phyloP scores from a whole-genome alignment of 2,113 vertebrate species.

The Chionis minor region DNA sequence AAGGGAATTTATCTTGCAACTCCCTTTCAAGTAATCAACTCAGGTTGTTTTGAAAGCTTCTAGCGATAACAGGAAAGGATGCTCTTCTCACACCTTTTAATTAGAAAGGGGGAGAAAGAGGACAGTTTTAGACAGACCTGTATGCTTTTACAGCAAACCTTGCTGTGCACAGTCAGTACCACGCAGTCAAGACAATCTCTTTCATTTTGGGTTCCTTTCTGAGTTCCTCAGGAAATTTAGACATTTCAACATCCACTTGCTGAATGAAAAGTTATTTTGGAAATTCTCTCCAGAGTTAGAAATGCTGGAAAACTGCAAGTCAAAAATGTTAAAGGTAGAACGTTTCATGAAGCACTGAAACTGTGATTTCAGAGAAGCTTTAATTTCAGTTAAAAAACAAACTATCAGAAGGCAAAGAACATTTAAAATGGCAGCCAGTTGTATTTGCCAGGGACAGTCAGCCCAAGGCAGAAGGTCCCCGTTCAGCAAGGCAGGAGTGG shows the following conservation, averaged over 20 bases:
- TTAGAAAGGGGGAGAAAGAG: neutral
- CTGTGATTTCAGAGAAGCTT: neutral
- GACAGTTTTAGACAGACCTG: neutral
- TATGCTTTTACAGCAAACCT: neutral
- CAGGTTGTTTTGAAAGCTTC: neutral
- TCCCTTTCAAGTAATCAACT: neutral
- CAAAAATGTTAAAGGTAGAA: neutral
- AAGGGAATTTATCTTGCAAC: neutral
- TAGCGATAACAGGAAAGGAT: neutral
- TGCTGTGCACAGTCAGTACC: neutral
- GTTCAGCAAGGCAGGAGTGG: neutral
- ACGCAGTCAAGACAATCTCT: neutral
- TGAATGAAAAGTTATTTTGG: neutral
- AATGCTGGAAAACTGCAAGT: neutral
- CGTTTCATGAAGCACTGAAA: neutral
- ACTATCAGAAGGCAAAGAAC: neutral
- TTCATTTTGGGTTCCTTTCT: neutral
- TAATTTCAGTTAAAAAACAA: neutral
- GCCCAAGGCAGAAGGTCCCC: neutral
- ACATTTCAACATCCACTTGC: neutral
- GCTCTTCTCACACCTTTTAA: neutral
- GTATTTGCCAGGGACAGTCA: neutral
- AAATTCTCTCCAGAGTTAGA: neutral
- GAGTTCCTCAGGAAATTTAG: neutral
- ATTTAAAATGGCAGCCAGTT: neutral